phyloP scores from a whole-genome alignment of 2,888 invertebrate genomes.

The Cremastinae sp. region DNA sequence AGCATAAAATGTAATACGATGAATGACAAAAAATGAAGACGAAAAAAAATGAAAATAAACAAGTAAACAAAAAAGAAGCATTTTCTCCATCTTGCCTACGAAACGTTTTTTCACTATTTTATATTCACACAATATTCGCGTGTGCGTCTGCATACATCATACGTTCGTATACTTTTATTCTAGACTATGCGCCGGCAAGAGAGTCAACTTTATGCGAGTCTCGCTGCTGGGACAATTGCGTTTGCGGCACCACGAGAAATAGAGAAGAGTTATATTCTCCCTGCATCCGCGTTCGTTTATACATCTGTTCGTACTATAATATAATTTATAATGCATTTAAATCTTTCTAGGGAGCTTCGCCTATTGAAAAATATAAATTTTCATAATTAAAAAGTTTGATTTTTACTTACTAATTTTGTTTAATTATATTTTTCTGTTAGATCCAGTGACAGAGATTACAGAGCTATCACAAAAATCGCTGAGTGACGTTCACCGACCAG shows the following conservation, averaged over 20 bases:
- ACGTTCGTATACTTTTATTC: constrained; percentile 9
- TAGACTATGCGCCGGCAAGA: constrained; percentile 14
- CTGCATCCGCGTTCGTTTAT: constrained; percentile 63
- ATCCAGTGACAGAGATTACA: too few species aligned
- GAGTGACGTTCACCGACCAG: too few species aligned
- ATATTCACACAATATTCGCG: constrained; percentile 6
- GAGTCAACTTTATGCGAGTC: constrained; percentile 60
- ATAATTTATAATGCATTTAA: constrained; percentile 70
- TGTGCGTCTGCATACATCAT: constrained; percentile 4
- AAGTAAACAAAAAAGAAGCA: constrained; percentile 33
- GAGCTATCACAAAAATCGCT: too few species aligned
- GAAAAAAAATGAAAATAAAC: constrained; percentile 3
- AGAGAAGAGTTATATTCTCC: constrained; percentile 33
- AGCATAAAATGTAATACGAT: constrained; percentile 25
- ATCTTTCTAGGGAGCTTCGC: constrained; percentile 13
- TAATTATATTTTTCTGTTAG: too few species aligned
- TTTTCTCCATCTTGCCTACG: constrained; percentile 45
- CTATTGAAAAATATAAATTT: constrained; percentile 32
- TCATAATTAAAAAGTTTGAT: constrained; percentile 9
- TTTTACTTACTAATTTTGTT: too few species aligned
- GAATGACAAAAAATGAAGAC: constrained; percentile 28
- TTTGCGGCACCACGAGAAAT: constrained; percentile 68
- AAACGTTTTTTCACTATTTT: neutral
- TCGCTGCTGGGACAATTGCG: constrained; percentile 73
- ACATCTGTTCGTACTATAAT: constrained; percentile 63